These are phyloP conservation scores for Aplochiton taeniatus DNA, from an alignment of 2,797 vertebrate genomes.

Conservation along the genomic window DNA sequence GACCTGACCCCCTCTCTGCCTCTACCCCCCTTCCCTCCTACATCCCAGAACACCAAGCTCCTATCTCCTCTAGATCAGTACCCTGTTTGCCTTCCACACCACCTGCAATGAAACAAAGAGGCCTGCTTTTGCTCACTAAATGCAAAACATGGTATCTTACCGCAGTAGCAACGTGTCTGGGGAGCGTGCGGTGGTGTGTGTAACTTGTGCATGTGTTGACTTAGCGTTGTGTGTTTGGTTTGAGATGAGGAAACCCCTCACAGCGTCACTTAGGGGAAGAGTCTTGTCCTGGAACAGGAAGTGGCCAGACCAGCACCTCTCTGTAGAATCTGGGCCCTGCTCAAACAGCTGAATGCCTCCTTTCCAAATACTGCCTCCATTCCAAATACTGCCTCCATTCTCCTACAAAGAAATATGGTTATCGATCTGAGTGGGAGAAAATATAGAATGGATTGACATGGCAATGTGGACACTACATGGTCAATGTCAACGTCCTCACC, in stretches of 20 bases:
- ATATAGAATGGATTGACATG: not conserved
- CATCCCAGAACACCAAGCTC: too few species aligned
- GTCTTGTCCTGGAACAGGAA: conserved; percentile 38
- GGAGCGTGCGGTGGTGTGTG: too few species aligned
- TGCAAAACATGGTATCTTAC: too few species aligned
- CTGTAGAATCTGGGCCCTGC: not conserved
- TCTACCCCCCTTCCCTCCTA: too few species aligned
- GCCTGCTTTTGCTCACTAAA: too few species aligned
- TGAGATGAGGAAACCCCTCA: not conserved
- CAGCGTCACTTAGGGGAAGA: conserved; percentile 40
- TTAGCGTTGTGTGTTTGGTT: not conserved
- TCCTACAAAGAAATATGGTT: not conserved
- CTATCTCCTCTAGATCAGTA: too few species aligned
- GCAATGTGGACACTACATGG: not conserved
- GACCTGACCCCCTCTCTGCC: not conserved
- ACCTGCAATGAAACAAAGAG: too few species aligned
- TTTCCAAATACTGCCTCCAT: not conserved
- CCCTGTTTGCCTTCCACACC: too few species aligned
- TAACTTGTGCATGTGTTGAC: not conserved
- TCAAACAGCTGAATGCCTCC: conserved; percentile 6
- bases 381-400: not conserved
- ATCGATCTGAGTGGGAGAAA: too few species aligned
- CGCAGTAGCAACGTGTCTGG: too few species aligned
- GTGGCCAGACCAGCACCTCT: not conserved
- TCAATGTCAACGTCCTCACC: too few species aligned